These are phyloP conservation scores for Xylota sylvarum DNA, from an alignment of 2,888 invertebrate species.

Conservation along the genomic window DNA sequence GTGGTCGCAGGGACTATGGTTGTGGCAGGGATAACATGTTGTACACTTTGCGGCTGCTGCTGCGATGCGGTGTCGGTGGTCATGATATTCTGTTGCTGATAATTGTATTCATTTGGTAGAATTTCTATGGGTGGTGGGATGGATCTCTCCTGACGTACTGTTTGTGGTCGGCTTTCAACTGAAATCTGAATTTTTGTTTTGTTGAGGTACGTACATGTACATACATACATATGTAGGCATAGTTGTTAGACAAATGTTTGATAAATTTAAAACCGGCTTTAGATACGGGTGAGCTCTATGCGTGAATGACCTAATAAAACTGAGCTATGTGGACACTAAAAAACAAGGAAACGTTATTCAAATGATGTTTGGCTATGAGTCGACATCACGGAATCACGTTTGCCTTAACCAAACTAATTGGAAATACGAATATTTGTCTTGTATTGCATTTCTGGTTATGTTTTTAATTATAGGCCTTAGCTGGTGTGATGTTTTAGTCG, in stretches of 20 bases:
- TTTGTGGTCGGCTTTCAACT: constrained; percentile 83
- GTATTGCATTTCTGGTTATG: not conserved
- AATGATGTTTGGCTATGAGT: constrained; percentile 8
- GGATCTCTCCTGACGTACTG: constrained; percentile 80
- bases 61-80: constrained; percentile 77
- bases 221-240: not conserved
- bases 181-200: constrained; percentile 80
- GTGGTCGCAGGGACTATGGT: constrained; percentile 76
- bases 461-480: not conserved
- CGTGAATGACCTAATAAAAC: constrained; percentile 31
- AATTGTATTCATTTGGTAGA: constrained; percentile 78
- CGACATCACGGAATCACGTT: not conserved
- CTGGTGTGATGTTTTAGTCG: not conserved
- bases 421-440: not conserved
- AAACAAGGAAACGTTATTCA: constrained; percentile 8
- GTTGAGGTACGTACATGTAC: constrained; percentile 2
- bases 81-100: constrained; percentile 76
- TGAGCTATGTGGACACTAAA: not conserved
- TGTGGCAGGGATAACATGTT: constrained; percentile 73
- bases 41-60: constrained; percentile 78
- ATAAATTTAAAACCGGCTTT: constrained; percentile 43
- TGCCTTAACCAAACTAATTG: constrained; percentile 1
- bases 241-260: constrained; percentile 16
- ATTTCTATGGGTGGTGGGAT: constrained; percentile 83
- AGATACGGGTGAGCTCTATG: not conserved